phyloP scores from a whole-genome alignment of 2,888 invertebrate species.

The Lissocephala sabroskyi region DNA sequence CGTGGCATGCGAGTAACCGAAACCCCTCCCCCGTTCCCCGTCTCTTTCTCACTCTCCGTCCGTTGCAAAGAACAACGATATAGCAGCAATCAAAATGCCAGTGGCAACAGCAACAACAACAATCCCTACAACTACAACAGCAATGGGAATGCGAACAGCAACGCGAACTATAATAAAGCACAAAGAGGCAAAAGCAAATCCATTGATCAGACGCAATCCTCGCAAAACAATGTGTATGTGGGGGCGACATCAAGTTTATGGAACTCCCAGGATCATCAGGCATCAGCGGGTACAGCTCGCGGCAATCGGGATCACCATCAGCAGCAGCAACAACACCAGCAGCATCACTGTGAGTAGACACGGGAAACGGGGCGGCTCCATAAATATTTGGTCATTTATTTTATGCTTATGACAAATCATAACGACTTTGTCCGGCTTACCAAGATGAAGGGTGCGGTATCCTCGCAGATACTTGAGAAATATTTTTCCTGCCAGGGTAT shows the following conservation, averaged over 20 bases:
- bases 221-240: slow-evolving; percentile 68
- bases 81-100: slow-evolving; percentile 58
- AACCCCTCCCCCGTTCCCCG: too few relatives aligned
- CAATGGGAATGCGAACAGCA: slow-evolving; percentile 30
- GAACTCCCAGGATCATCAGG: slow-evolving; percentile 69
- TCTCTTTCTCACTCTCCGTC: background rate
- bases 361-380: slow-evolving; percentile 20
- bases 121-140: slow-evolving; percentile 44
- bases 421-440: slow-evolving; percentile 56
- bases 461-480: slow-evolving; percentile 40
- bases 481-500: slow-evolving; percentile 12
- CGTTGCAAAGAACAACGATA: slow-evolving; percentile 52
- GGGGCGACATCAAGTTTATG: slow-evolving; percentile 71
- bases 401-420: slow-evolving; percentile 64
- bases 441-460: slow-evolving; percentile 25
- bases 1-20: slow-evolving; percentile 14
- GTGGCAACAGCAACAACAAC: slow-evolving; percentile 60
- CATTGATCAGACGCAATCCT: slow-evolving; percentile 55
- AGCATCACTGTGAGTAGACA: slow-evolving; percentile 3
- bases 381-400: slow-evolving; percentile 65
- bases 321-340: slow-evolving; percentile 46
- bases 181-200: slow-evolving; percentile 65
- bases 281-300: slow-evolving; percentile 20
- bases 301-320: slow-evolving; percentile 57
- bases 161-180: slow-evolving; percentile 47